Evolutionary conservation across 1,140 invertebrate genomes (phyloP), one percentile per base, ranked within the genome.

Genomic region (Cyphomyrmex costatus): DNA sequence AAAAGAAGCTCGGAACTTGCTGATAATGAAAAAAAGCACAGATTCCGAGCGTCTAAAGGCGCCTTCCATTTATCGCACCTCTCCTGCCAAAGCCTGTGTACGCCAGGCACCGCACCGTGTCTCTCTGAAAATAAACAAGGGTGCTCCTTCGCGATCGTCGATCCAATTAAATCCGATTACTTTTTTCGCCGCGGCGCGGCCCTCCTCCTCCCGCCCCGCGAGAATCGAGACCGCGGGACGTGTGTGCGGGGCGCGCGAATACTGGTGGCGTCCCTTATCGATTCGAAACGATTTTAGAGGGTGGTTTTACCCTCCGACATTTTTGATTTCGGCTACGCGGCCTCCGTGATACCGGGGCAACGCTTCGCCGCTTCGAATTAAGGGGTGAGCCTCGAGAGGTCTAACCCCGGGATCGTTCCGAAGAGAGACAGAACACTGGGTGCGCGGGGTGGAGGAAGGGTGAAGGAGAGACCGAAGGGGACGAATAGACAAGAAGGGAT

Each of bases 231-330:
- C 16, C 51, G 66, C 30, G 56, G 19, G 36, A 14, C 30, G 82
- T 85, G 65, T 71, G 77, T 61, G 74, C 27, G 61, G 24, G 24
- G 7, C 88, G 84, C 88, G 88, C 91, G 89, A 90, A 92, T 70
- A 89, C 84, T 70, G 85, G 87, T 83, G 83, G 88, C 87, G 90
- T 87, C 87, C 89, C 88, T 92, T 94, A 94, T 94, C 93, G 94
- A 94, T 94, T 94, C 91, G 92, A 93, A 94, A 93, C 90, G 93
- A 94, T 94, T 94, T 94, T 91, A 89, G 91, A 92, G 92, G 93
- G 93, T 92, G 91, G 93, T 93, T 85, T 93, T 91, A 91, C 92
- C 93, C 92, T 92, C 90, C 80, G 91, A 90, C 92, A 90, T 93
- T 94, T 94, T 94, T 94, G 93, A 94, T 93, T 94, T 92, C 60